These are phyloP conservation scores for Pseudomyrmex dendroicus DNA, from an alignment of 1,140 invertebrate species.

Conservation along the genomic window DNA sequence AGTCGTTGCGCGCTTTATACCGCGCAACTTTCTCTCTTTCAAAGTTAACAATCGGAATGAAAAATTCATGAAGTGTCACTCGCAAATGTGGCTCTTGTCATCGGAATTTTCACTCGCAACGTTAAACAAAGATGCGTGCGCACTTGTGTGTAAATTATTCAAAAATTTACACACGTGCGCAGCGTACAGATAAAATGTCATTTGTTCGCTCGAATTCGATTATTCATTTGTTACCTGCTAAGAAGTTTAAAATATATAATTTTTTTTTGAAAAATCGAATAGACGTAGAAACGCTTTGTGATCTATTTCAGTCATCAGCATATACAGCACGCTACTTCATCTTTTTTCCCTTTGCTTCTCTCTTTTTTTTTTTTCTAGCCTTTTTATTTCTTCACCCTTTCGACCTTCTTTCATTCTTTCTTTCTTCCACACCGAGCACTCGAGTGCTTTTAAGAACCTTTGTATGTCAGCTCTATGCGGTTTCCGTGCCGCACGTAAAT, in stretches of 20 bases:
- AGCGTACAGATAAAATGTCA: too few species aligned
- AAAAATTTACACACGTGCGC: too few species aligned
- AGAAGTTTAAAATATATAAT: too few species aligned
- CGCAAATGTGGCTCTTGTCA: neutral
- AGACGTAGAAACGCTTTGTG: constrained; percentile 43
- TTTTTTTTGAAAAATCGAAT: constrained; percentile 10
- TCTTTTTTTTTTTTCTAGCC: neutral
- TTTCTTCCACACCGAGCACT: neutral
- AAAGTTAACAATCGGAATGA: neutral
- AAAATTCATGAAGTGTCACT: neutral
- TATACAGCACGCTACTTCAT: constrained; percentile 10
- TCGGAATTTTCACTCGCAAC: too few species aligned
- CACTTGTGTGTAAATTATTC: too few species aligned
- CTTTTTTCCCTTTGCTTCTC: neutral
- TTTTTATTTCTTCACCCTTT: constrained; percentile 30
- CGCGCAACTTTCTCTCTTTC: neutral
- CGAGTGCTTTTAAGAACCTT: constrained; percentile 49
- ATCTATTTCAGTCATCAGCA: constrained; percentile 22
- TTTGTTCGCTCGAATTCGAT: too few species aligned
- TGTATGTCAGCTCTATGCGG: constrained; percentile 26
- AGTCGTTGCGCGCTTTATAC: too few species aligned
- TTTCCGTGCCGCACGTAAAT: constrained; percentile 28
- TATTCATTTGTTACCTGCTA: too few species aligned
- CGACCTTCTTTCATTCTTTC: constrained; percentile 31
- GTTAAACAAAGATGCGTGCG: too few species aligned